phyloP scores from a whole-genome alignment of 2,113 vertebrate species.

The Cynoglossus semilaevis region DNA sequence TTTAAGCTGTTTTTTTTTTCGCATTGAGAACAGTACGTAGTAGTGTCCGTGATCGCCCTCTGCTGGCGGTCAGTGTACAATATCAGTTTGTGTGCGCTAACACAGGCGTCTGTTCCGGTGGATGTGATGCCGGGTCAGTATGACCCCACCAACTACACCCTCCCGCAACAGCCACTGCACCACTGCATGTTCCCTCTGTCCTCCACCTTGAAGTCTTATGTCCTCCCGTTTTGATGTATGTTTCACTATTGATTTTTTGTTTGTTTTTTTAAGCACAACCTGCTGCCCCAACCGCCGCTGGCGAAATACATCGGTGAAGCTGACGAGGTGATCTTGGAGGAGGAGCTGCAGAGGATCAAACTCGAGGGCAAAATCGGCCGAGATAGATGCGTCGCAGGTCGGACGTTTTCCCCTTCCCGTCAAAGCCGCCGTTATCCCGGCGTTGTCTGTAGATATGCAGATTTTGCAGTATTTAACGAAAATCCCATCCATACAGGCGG shows the following conservation, averaged over 20 bases:
- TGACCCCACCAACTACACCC: slow-evolving; percentile 93
- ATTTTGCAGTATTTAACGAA: no score
- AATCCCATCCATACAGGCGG: slow-evolving; percentile 78
- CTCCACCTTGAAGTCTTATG: slow-evolving; percentile 84
- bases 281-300: slow-evolving; percentile 87
- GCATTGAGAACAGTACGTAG: no score
- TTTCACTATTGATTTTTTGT: no score
- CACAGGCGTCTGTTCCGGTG: slow-evolving; percentile 87
- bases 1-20: no score
- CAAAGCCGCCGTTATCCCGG: no score
- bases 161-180: slow-evolving; percentile 95
- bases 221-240: slow-evolving; percentile 87
- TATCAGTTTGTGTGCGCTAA: no score
- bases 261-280: no score
- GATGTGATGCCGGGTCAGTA: slow-evolving; percentile 95
- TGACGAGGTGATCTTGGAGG: slow-evolving; percentile 91
- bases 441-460: no score
- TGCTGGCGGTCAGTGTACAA: no score
- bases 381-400: slow-evolving; percentile 89
- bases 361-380: slow-evolving; percentile 84
- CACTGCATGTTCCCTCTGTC: slow-evolving; percentile 94
- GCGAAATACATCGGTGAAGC: slow-evolving; percentile 85
- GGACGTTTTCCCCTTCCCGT: background rate
- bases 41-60: no score
- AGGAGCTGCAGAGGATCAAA: slow-evolving; percentile 92